Evolutionary conservation across 2,797 vertebrate species (phyloP).

Genomic region (Molossus alvarezi): DNA sequence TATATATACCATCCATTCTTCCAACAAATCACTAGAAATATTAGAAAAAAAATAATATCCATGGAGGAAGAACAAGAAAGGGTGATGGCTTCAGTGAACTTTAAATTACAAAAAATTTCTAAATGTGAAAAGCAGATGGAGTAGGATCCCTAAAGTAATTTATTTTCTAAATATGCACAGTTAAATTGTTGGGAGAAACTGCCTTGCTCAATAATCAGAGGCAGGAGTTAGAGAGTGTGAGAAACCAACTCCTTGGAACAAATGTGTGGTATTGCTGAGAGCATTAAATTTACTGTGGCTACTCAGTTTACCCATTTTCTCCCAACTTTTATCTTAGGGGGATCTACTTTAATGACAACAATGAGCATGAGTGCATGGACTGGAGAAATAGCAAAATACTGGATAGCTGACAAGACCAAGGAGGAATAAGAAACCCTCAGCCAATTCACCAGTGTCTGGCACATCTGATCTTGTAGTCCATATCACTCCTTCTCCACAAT

Average conservation of each 20-base stretch:
- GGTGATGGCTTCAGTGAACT: not conserved
- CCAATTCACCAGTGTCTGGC: not conserved
- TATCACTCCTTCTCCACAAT: not conserved
- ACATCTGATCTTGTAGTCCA: not conserved
- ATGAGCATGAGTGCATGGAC: not conserved
- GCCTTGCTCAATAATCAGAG: not conserved
- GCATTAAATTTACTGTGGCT: not conserved
- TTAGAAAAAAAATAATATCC: not conserved
- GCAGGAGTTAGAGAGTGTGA: not conserved
- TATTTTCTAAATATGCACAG: not conserved
- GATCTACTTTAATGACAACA: not conserved
- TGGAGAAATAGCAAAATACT: not conserved
- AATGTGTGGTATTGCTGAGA: not conserved
- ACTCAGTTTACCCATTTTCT: not conserved
- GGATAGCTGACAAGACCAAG: not conserved
- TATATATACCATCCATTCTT: not conserved
- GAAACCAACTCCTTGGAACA: not conserved
- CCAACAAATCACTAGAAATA: not conserved
- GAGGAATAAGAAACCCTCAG: not conserved
- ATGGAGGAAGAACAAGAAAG: not conserved
- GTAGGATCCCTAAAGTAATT: not conserved
- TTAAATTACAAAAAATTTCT: not conserved
- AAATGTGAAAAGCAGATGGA: not conserved
- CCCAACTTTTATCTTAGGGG: not conserved
- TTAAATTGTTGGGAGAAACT: not conserved